phyloP scores from a whole-genome alignment of 2,797 vertebrate genomes.

The Sitta carolinensis region DNA sequence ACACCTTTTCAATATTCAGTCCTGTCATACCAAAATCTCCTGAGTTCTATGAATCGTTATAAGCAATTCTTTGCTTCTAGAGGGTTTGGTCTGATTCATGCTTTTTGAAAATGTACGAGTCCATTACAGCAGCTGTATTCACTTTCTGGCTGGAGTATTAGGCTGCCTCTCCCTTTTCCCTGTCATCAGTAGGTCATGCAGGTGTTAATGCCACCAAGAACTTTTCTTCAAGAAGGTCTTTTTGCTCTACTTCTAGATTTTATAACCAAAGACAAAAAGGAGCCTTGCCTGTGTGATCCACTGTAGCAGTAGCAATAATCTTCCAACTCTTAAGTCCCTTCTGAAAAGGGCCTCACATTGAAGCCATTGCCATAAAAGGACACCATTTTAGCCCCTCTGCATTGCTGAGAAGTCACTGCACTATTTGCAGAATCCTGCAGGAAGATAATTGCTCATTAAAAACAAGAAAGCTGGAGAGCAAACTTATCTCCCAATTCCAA shows the following conservation, averaged over 20 bases:
- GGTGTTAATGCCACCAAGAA: not conserved
- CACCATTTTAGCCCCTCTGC: not conserved
- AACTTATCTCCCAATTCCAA: conserved; percentile 21
- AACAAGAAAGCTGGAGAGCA: not conserved
- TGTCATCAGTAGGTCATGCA: not conserved
- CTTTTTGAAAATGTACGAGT: not conserved
- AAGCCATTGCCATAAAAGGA: conserved; percentile 25
- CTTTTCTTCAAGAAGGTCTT: not conserved
- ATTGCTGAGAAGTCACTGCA: conserved; percentile 14
- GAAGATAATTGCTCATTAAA: conserved; percentile 29
- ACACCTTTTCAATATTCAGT: not conserved
- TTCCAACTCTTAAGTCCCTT: not conserved
- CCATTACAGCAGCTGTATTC: not conserved
- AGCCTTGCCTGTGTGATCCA: not conserved
- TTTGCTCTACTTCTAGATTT: not conserved
- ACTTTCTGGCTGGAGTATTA: not conserved
- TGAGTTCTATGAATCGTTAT: not conserved
- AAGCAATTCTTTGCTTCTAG: not conserved
- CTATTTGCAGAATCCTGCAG: conserved; percentile 25
- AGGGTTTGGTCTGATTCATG: not conserved
- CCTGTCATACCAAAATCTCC: not conserved
- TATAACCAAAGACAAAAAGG: not conserved
- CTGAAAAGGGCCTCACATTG: not conserved
- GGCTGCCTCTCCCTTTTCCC: not conserved
- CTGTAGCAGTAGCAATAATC: not conserved